Base-by-base conservation (phyloP, 2,113 vertebrate genomes). In the Ia io region DNA sequence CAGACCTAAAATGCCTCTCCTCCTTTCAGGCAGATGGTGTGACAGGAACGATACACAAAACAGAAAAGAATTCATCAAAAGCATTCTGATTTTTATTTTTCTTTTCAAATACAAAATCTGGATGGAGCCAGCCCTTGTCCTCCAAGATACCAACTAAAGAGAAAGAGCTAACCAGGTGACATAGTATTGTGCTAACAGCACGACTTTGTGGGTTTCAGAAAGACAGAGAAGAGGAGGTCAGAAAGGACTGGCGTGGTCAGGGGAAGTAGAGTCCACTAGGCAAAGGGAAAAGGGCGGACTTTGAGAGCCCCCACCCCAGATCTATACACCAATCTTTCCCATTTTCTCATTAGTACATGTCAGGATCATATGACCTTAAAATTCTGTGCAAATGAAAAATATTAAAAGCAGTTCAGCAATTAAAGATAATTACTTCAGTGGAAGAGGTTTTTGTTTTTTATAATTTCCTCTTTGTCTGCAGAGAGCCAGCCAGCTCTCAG, bases 401-500 rank as follows among this genome's bases (percentile, higher is more conserved):
- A 69, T 69, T 25, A 91, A 70, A 37, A 18, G 76, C 74, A 28
- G 67, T 47, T 90, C 51, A 12, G 73, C 61, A 80, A 93, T 91
- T 90, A 80, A 88, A 96, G 83, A 61, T 56, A 80, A 93, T 93
- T n/a, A 71, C 94, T 95, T 96, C 44, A 53, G 90, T 30, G 74
- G 85, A 61, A 91, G 87, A 49, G 79, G 61, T 47, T 77, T 94
- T 92, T 77, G 95, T 90, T 47, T 96, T 96, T 93, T 89, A 65
- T 61, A 70, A 94, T 91, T 91, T 96, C 49, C 59, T 79, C 95
- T 97, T 96, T 93, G 97, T 97, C 95, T 94, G 92, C 92, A 76
- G 0, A 2, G 56, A 94, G 49, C 90, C 95, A 88, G 89, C 78
- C 93, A 88, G 90, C 78, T 94, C 76, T 87, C 53, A 95, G 91